Evolutionary conservation across 2,113 vertebrate species (phyloP).

Genomic region (Pimephales promelas): DNA sequence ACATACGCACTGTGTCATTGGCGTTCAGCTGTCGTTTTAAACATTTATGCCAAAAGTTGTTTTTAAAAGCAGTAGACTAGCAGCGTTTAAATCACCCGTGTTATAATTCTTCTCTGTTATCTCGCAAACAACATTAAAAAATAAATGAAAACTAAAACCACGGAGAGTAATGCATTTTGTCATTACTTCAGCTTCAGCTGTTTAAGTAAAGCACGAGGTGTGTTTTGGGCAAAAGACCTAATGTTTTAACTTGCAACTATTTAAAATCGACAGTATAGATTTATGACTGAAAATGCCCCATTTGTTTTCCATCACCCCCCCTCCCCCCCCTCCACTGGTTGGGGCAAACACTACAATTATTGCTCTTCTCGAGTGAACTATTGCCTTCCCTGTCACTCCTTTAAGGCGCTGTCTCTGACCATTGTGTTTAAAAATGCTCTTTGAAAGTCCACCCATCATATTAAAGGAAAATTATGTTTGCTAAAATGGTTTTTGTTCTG

Average conservation of each 20-base stretch:
- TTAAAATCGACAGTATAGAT: conserved; percentile 20
- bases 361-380: conserved; percentile 14
- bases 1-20: background rate
- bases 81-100: background rate
- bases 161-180: background rate
- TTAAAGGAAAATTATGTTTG: background rate
- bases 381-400: conserved; percentile 9
- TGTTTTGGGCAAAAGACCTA: background rate
- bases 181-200: background rate
- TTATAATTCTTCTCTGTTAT: background rate
- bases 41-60: background rate
- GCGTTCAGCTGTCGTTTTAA: background rate
- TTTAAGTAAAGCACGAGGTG: background rate
- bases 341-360: conserved; percentile 11
- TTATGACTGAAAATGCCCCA: conserved; percentile 16
- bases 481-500: background rate
- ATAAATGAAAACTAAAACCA: background rate
- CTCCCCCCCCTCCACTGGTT: background rate
- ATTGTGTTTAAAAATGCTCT: conserved; percentile 8
- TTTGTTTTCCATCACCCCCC: conserved; percentile 12
- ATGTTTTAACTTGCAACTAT: background rate
- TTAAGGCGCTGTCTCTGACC: background rate
- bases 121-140: background rate
- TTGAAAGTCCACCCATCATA: background rate
- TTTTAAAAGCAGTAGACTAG: conserved; percentile 3